Percentiles rank a stretch among this genome's conserved stretches.
These are phyloP conservation scores for Procambarus clarkii DNA, from an alignment of 1,140 invertebrate species.

Conservation along the genomic window DNA sequence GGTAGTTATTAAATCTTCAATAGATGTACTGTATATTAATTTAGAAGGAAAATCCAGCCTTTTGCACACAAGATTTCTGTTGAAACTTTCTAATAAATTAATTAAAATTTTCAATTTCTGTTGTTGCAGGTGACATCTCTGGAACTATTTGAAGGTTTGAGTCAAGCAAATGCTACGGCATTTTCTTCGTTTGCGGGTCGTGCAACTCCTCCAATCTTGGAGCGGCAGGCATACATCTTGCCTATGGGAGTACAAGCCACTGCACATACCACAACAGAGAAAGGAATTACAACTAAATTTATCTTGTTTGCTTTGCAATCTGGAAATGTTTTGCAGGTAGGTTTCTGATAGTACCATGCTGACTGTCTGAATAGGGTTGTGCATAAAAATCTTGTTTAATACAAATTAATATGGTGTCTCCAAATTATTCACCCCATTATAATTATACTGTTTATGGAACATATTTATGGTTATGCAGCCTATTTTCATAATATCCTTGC, in stretches of 20 bases:
- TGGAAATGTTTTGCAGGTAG: slow-evolving; percentile 69
- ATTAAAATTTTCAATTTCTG: no score
- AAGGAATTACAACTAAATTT: slow-evolving; percentile 96
- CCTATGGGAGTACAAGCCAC: slow-evolving; percentile 87
- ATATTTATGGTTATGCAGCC: no score
- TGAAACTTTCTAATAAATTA: no score
- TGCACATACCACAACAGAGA: slow-evolving; percentile 90
- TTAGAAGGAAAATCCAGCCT: no score
- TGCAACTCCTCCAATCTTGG: slow-evolving; percentile 85
- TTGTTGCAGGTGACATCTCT: slow-evolving; percentile 76
- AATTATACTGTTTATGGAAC: no score
- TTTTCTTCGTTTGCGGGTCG: slow-evolving; percentile 88
- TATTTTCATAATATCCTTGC: no score
- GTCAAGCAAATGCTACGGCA: slow-evolving; percentile 89
- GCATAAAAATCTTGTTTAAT: neutral
- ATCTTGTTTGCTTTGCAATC: slow-evolving; percentile 82
- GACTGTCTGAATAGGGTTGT: neutral
- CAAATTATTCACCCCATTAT: no score
- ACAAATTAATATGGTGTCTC: neutral
- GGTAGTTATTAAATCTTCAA: no score
- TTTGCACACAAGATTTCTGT: no score
- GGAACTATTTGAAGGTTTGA: slow-evolving; percentile 95
- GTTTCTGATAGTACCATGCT: neutral
- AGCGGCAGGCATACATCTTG: slow-evolving; percentile 93
- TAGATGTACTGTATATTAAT: no score